Conservation (phyloP, 2,113 vertebrate genomes). For the Arizona elegans region DNA sequence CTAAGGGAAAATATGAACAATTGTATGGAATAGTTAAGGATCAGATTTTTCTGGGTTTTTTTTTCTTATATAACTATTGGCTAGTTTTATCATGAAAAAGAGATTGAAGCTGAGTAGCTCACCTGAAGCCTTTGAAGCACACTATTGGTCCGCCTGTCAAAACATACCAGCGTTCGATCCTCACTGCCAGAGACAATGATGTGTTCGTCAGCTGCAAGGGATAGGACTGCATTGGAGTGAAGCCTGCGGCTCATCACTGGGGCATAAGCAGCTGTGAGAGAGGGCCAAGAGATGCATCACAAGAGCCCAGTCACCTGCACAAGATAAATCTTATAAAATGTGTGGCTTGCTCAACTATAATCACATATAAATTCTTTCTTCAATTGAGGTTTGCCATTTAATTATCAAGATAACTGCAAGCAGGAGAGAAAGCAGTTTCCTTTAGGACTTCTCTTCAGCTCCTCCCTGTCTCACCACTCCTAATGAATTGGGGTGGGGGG, state of each 20-base stretch:
- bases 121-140: conserved; percentile 82
- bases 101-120: neutral
- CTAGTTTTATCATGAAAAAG: neutral
- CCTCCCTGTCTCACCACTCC: neutral
- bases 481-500: neutral
- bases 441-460: neutral
- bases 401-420: neutral
- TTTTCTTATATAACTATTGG: neutral
- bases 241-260: conserved; percentile 78
- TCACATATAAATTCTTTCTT: neutral
- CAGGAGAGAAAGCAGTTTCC: neutral
- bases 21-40: neutral
- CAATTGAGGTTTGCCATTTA: neutral
- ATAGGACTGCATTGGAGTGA: conserved; percentile 80
- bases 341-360: neutral
- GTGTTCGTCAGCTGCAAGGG: conserved; percentile 78
- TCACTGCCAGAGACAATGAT: conserved; percentile 86
- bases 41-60: neutral
- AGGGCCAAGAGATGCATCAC: neutral
- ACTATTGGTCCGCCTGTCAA: conserved; percentile 78
- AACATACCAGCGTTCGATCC: conserved; percentile 82
- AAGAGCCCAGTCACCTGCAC: neutral
- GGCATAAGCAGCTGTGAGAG: conserved; percentile 67
- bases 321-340: neutral
- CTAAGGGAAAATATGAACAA: neutral